A percentile compares a stretch with the other conserved stretches of the same genome.
Conservation (phyloP, 2,888 invertebrate genomes). For the Nipponacmea schrenckii region DNA sequence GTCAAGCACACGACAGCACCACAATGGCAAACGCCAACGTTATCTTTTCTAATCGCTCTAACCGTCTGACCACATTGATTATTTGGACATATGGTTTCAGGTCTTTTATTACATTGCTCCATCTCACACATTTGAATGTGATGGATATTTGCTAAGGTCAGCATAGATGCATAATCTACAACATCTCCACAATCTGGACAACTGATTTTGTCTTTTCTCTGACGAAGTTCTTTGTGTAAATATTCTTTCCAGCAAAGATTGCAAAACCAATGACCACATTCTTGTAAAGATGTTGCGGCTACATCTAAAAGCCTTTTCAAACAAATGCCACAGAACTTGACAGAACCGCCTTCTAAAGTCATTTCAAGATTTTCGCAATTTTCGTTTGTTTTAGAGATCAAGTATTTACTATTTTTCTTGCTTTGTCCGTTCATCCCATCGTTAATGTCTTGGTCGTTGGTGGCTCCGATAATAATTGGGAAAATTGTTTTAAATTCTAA, state of each 20-base stretch:
- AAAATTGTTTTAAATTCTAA: background rate
- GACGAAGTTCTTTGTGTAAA: slow-evolving; percentile 19
- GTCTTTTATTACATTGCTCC: slow-evolving; percentile 19
- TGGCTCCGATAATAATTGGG: background rate
- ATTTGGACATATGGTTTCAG: slow-evolving; percentile 12
- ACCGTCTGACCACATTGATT: slow-evolving; percentile 31
- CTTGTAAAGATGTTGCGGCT: slow-evolving; percentile 22
- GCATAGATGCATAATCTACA: slow-evolving; percentile 22
- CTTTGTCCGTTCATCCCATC: too few relatives aligned
- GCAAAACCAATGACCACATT: slow-evolving; percentile 34
- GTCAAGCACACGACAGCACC: slow-evolving; percentile 39
- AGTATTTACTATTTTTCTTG: too few relatives aligned
- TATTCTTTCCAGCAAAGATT: slow-evolving; percentile 32
- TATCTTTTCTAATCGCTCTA: slow-evolving; percentile 14
- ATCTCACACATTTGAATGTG: slow-evolving; percentile 21
- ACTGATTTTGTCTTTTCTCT: slow-evolving; percentile 19
- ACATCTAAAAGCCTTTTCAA: slow-evolving; percentile 11
- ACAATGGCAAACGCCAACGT: slow-evolving; percentile 30
- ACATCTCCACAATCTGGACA: slow-evolving; percentile 31
- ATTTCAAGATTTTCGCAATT: background rate
- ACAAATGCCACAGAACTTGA: background rate
- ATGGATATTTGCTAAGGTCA: slow-evolving; percentile 27
- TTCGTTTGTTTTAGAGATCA: background rate
- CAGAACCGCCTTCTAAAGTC: background rate
- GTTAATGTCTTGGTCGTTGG: background rate